Evolutionary conservation across 2,113 vertebrate species (phyloP), one percentile per base, ranked within the genome.

Genomic region (Charina bottae): DNA sequence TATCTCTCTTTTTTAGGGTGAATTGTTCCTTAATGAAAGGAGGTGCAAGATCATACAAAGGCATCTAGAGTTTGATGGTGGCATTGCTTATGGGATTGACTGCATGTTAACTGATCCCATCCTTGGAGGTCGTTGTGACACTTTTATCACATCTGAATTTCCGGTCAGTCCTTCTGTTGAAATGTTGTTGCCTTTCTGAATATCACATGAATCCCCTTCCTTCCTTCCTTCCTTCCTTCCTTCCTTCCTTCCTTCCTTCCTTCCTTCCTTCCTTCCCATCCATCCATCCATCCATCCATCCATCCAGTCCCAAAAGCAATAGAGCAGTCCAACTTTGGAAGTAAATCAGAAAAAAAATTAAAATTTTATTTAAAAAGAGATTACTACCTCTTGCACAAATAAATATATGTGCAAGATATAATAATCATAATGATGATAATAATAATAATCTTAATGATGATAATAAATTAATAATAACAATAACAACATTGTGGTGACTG

Each of bases 1-100:
- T 78, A 78, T 21, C 42, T 89, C 3, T 55, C 0, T 68, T 24
- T 78, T n/a, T 0, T 95, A 99, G 99, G 99, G 99, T 0, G 96
- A 98, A 0, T 97, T 99, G 90, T 98, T 98, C 89, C 94, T 99
- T 26, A 98, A 98, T 0, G 94, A 96, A 0, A 96, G 97, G 12
- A 96, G 56, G 17, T 99, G 99, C 91, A 98, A 95, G 59, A 97
- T 99, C 19, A 90, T 97, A 56, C 98, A 99, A 96, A 96, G 98
- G 89, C 97, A 98, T 91, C 96, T 99, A 7, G 21, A 97, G 33
- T 99, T 99, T 1, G 97, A 96, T 0, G 94, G 96, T 0, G 99
- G 99, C 0, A 91, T 99, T 0, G 98, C 98, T 62, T 99, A 99
- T 0, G 99, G 99, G 24, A 99, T 99, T 15, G 88, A 98, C 97